Percentiles rank a stretch among this genome's conserved stretches.
These are phyloP conservation scores for Triplophysa dalaica DNA, from an alignment of 2,113 vertebrate species.

Conservation along the genomic window DNA sequence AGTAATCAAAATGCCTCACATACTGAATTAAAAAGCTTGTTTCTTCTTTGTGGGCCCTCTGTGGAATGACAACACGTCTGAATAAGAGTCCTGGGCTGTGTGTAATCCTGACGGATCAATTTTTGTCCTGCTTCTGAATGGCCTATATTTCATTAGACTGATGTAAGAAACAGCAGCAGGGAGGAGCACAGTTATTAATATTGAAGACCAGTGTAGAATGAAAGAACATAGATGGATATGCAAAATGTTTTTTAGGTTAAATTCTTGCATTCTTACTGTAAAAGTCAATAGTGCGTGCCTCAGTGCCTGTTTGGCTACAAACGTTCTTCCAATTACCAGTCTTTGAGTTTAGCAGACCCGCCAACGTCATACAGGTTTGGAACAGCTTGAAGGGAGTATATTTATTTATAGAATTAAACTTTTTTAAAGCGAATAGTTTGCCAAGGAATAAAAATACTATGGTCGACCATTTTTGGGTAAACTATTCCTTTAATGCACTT, in stretches of 20 bases:
- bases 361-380: too few relatives aligned
- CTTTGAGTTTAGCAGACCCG: too few relatives aligned
- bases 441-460: too few relatives aligned
- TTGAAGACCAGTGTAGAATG: neutral
- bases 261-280: too few relatives aligned
- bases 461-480: too few relatives aligned
- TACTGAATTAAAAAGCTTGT: neutral
- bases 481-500: too few relatives aligned
- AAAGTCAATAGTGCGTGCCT: too few relatives aligned
- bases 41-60: slow-evolving; percentile 1
- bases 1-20: slow-evolving; percentile 11
- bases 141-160: slow-evolving; percentile 43
- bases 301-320: neutral
- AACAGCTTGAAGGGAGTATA: too few relatives aligned
- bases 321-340: too few relatives aligned
- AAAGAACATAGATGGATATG: neutral
- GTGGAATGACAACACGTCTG: slow-evolving; percentile 8
- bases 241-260: neutral
- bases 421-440: too few relatives aligned
- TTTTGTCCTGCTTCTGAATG: slow-evolving; percentile 36
- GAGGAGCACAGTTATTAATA: neutral
- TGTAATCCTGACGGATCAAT: slow-evolving; percentile 40
- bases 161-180: slow-evolving; percentile 19
- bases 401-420: too few relatives aligned
- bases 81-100: slow-evolving; percentile 22